A percentile compares a stretch with the other conserved stretches of the same genome.
These are phyloP conservation scores for Pachymerium ferrugineum DNA, from an alignment of 2,888 invertebrate species.

Conservation along the genomic window DNA sequence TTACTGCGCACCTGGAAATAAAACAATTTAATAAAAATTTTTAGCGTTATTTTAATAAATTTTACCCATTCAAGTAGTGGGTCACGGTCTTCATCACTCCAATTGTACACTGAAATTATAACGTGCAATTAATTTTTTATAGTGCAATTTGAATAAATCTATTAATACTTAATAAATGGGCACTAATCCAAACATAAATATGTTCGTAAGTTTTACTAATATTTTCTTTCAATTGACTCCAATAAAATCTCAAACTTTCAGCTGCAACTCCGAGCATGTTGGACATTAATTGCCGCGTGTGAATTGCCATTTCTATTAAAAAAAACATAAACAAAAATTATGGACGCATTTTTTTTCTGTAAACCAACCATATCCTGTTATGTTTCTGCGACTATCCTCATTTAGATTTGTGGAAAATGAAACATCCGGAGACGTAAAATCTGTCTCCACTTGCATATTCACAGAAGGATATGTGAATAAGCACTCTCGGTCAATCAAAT, in stretches of 20 bases:
- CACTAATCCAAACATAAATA: neutral
- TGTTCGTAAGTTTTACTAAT: neutral
- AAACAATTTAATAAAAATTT: neutral
- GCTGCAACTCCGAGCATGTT: neutral
- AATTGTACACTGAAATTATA: neutral
- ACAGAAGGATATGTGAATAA: neutral
- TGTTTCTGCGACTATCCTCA: neutral
- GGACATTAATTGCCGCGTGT: neutral
- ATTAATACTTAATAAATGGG: neutral
- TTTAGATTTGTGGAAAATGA: neutral
- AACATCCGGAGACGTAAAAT: neutral
- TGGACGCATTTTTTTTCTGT: no score
- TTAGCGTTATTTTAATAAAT: neutral
- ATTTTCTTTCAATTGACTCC: neutral
- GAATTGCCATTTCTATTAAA: neutral
- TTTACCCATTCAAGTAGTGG: neutral
- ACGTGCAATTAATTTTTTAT: no score
- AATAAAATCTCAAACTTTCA: neutral
- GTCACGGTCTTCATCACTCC: neutral
- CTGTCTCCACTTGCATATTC: neutral
- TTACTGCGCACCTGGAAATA: constrained; percentile 34
- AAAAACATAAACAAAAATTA: no score
- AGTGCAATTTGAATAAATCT: neutral
- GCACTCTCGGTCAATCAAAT: no score
- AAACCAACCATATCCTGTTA: neutral